Evolutionary conservation across 2,797 vertebrate genomes (phyloP).

Genomic region (Catamblyrhynchus diadema): DNA sequence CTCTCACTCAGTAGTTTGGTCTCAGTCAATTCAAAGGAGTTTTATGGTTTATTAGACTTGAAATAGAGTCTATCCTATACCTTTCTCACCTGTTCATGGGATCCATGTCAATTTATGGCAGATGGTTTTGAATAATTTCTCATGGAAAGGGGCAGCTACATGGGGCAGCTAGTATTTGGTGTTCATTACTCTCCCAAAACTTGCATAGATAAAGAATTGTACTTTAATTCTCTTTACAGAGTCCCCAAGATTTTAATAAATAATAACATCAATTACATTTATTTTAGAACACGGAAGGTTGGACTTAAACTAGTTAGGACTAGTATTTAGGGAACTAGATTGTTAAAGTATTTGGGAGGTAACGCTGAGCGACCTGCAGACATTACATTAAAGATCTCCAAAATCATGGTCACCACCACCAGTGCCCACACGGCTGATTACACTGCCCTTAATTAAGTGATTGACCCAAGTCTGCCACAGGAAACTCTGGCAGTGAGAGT

Average conservation of each 20-base stretch:
- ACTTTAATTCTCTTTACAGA: background rate
- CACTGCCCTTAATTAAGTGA: background rate
- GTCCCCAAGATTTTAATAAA: background rate
- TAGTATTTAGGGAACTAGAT: background rate
- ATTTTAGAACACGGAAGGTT: background rate
- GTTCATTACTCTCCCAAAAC: background rate
- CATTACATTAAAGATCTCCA: background rate
- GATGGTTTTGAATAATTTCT: background rate
- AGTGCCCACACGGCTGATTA: background rate
- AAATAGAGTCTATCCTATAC: background rate
- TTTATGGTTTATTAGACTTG: background rate
- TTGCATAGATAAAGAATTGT: background rate
- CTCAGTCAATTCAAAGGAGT: background rate
- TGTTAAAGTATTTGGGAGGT: background rate
- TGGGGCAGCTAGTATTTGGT: background rate
- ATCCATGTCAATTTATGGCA: background rate
- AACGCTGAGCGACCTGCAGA: background rate
- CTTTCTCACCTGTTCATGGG: background rate
- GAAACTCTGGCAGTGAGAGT: accelerated
- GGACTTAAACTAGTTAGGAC: background rate
- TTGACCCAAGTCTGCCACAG: background rate
- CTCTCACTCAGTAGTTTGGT: background rate
- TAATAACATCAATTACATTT: background rate
- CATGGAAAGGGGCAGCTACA: background rate
- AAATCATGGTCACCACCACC: background rate